These are phyloP conservation scores for Rhea pennata DNA, from an alignment of 2,113 vertebrate species.

Conservation along the genomic window DNA sequence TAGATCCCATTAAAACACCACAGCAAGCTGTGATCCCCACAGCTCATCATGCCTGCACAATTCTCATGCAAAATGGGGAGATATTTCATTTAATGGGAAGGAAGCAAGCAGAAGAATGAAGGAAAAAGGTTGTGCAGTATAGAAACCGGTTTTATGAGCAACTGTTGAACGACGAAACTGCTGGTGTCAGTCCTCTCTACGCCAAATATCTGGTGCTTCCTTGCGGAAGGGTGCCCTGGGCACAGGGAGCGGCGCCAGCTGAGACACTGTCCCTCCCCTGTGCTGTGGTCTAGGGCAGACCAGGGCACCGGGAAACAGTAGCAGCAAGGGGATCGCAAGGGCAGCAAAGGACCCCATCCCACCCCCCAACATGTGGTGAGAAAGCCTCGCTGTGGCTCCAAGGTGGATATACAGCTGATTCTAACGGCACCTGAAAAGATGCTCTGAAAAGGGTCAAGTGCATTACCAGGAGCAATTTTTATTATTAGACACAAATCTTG, in stretches of 20 bases:
- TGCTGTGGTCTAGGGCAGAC: background rate
- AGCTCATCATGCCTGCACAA: background rate
- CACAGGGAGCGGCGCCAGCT: background rate
- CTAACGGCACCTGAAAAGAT: background rate
- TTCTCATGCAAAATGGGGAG: fast-evolving
- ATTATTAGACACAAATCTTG: background rate
- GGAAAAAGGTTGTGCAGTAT: background rate
- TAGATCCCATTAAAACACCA: background rate
- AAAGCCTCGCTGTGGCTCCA: background rate
- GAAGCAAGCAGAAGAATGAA: background rate
- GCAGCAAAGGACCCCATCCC: background rate
- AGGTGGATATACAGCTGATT: background rate
- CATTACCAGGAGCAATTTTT: background rate
- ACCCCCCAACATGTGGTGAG: background rate
- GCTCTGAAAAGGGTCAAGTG: background rate
- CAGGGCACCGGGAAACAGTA: background rate
- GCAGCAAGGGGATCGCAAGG: background rate
- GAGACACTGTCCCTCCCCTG: background rate
- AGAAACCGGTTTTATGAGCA: background rate
- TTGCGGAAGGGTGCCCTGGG: background rate
- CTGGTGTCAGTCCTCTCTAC: background rate
- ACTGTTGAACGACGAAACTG: background rate
- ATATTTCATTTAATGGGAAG: background rate
- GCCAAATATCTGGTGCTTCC: background rate
- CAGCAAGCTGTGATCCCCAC: background rate